Conservation (phyloP, 2,797 vertebrate species). For the Premnoplex brunnescens region DNA sequence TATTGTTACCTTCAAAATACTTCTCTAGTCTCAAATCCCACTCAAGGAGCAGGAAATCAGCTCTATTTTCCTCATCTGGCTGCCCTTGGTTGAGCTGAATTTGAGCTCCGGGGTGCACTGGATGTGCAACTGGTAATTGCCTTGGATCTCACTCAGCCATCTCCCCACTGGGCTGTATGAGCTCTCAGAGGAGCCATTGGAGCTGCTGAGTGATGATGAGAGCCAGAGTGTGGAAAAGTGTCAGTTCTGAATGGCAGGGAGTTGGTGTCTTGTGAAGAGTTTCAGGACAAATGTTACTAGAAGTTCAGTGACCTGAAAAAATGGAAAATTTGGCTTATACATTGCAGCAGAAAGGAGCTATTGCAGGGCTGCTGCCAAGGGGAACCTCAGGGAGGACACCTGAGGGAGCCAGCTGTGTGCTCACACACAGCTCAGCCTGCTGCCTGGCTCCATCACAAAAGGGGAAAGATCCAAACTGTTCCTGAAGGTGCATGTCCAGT, state of each 20-base stretch:
- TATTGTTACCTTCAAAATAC: not conserved
- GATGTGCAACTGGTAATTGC: not conserved
- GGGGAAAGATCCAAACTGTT: not conserved
- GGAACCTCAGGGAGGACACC: not conserved
- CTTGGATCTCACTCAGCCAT: not conserved
- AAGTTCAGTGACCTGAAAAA: not conserved
- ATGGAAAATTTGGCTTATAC: not conserved
- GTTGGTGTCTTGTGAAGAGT: not conserved
- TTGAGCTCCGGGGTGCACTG: not conserved
- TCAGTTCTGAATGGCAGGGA: not conserved
- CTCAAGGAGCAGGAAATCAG: not conserved
- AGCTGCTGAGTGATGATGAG: not conserved
- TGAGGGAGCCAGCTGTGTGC: not conserved
- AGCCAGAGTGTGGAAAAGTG: not conserved
- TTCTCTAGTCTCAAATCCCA: not conserved
- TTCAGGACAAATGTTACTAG: not conserved
- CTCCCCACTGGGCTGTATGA: not conserved
- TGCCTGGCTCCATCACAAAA: not conserved
- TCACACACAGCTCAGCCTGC: not conserved
- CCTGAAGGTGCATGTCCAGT: not conserved
- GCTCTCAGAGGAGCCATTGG: not conserved
- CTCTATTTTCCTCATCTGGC: not conserved
- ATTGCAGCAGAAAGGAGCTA: not conserved
- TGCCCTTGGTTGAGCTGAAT: not conserved
- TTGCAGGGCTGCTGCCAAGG: not conserved